phyloP scores from a whole-genome alignment of 2,888 invertebrate genomes.

The Parapristionchus giblindavisi region DNA sequence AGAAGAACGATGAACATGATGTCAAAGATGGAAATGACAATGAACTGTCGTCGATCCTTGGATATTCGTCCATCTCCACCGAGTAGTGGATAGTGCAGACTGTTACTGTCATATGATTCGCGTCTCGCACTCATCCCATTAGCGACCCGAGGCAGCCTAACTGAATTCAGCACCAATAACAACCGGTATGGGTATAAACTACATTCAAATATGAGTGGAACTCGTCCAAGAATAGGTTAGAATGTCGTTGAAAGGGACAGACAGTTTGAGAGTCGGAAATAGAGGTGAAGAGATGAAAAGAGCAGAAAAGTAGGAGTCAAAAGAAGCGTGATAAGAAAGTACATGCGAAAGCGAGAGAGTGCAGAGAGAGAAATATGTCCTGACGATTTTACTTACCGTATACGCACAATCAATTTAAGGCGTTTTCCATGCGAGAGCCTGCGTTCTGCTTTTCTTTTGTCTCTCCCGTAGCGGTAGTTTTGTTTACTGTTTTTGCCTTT shows the following conservation, averaged over 20 bases:
- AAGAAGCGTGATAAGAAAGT: constrained; percentile 33
- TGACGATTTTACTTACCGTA: constrained; percentile 19
- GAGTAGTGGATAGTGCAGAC: constrained; percentile 29
- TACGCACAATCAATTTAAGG: neutral
- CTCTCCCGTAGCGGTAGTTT: constrained; percentile 5
- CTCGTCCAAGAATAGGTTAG: too few species aligned
- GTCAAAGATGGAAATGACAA: constrained; percentile 57
- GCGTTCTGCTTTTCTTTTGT: neutral
- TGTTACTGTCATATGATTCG: neutral
- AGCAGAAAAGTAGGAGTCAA: constrained; percentile 21
- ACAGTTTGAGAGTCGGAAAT: neutral
- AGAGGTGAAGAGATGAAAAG: constrained; percentile 16
- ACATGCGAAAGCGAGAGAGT: constrained; percentile 28
- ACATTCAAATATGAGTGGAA: too few species aligned
- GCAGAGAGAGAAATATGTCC: neutral
- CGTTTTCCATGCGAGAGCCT: neutral
- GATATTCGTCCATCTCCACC: constrained; percentile 23
- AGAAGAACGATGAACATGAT: constrained; percentile 50
- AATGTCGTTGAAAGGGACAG: neutral
- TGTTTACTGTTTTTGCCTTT: neutral
- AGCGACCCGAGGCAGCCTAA: neutral
- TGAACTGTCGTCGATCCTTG: constrained; percentile 53
- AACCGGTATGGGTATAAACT: too few species aligned
- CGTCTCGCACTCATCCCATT: constrained; percentile 12
- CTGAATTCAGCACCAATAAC: too few species aligned